Conservation (phyloP, 2,113 vertebrate species). For the Macrotis lagotis region DNA sequence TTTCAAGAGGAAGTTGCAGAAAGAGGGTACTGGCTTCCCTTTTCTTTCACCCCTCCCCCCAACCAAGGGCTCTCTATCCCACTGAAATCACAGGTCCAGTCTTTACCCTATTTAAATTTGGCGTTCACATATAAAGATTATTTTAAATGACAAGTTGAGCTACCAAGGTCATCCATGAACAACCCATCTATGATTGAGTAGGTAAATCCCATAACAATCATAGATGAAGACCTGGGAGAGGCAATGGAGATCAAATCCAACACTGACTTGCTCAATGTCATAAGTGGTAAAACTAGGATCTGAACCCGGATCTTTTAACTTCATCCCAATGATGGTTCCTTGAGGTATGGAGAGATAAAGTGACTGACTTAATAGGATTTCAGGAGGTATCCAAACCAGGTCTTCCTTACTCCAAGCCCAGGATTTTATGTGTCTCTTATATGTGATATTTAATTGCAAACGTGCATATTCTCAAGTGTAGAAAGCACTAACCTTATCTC, state of each 20-base stretch:
- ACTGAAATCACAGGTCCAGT: neutral
- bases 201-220: neutral
- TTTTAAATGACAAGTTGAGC: neutral
- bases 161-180: neutral
- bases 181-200: neutral
- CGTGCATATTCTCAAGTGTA: conserved; percentile 17
- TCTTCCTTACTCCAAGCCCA: neutral
- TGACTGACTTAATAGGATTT: conserved; percentile 7
- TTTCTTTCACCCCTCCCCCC: too few species aligned
- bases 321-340: neutral
- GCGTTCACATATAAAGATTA: neutral
- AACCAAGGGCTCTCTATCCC: neutral
- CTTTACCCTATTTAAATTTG: neutral
- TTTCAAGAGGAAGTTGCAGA: neutral
- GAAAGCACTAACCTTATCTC: conserved; percentile 28
- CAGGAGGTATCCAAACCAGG: neutral
- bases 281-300: neutral
- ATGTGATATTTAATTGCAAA: neutral
- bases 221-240: neutral
- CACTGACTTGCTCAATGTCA: neutral
- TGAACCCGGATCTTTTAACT: neutral
- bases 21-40: neutral
- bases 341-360: neutral
- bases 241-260: neutral
- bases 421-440: conserved; percentile 25